Evolutionary conservation across 2,113 vertebrate genomes (phyloP).

Genomic region (Sceloporus undulatus): DNA sequence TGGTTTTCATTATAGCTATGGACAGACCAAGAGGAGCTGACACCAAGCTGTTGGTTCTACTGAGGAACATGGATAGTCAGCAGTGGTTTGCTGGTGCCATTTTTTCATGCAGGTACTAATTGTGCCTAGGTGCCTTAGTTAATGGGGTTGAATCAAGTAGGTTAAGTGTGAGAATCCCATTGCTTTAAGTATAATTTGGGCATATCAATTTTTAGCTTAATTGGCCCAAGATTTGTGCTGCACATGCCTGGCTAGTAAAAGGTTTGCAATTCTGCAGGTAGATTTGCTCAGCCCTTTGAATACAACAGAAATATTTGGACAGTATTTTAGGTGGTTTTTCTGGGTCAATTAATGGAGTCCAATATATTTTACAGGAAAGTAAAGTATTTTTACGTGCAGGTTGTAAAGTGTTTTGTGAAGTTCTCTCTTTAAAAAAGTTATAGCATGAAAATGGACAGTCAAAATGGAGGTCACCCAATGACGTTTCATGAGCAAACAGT

Average conservation of each 20-base stretch:
- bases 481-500: not conserved
- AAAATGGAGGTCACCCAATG: not conserved
- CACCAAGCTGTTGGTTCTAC: not conserved
- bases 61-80: not conserved
- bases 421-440: not conserved
- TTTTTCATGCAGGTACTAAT: too few relatives aligned
- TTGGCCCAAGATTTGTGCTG: not conserved
- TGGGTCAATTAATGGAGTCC: not conserved
- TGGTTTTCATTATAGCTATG: not conserved
- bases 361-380: not conserved
- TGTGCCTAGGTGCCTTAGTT: too few relatives aligned
- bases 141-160: not conserved
- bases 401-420: not conserved
- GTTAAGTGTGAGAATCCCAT: too few relatives aligned
- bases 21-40: not conserved
- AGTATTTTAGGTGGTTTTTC: constrained; percentile 15
- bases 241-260: not conserved
- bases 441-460: not conserved
- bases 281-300: not conserved
- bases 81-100: not conserved
- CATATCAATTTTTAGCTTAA: not conserved
- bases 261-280: not conserved
- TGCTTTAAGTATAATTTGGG: constrained; percentile 3
- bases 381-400: not conserved
- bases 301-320: not conserved